Percentiles rank a stretch among this genome's conserved stretches.
phyloP scores from a whole-genome alignment of 2,113 vertebrate genomes.

The Serinus canaria region DNA sequence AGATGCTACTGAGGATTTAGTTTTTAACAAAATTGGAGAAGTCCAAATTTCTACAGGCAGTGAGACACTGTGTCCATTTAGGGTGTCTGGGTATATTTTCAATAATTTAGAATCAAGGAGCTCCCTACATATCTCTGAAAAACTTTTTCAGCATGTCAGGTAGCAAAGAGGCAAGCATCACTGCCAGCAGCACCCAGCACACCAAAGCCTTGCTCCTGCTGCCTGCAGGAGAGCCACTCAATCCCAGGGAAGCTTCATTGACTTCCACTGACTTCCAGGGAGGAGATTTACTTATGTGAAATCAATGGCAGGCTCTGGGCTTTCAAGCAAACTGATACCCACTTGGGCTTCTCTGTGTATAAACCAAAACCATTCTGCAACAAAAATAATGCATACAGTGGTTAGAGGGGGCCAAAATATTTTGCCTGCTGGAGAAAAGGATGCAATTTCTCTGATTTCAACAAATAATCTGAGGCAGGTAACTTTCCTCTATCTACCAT shows the following conservation, averaged over 20 bases:
- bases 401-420: slow-evolving; percentile 19
- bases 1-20: background rate
- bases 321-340: slow-evolving; percentile 38
- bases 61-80: background rate
- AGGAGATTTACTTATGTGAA: slow-evolving; percentile 8
- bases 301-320: slow-evolving; percentile 23
- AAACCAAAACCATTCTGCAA: slow-evolving; percentile 24
- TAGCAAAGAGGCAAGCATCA: background rate
- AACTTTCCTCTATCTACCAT: background rate
- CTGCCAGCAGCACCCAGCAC: background rate
- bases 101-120: background rate
- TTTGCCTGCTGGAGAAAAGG: slow-evolving; percentile 10
- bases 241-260: background rate
- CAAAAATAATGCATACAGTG: background rate
- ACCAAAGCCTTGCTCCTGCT: background rate
- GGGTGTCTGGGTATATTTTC: background rate
- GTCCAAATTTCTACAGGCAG: background rate
- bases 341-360: slow-evolving; percentile 16
- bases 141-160: background rate
- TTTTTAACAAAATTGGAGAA: background rate
- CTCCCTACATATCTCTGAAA: background rate
- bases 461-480: slow-evolving; percentile 9
- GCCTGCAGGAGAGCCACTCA: background rate
- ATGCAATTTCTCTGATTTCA: background rate
- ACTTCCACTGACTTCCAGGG: background rate